Base-by-base conservation (phyloP, 2,888 invertebrate genomes). In the Leptopilina syphax region DNA sequence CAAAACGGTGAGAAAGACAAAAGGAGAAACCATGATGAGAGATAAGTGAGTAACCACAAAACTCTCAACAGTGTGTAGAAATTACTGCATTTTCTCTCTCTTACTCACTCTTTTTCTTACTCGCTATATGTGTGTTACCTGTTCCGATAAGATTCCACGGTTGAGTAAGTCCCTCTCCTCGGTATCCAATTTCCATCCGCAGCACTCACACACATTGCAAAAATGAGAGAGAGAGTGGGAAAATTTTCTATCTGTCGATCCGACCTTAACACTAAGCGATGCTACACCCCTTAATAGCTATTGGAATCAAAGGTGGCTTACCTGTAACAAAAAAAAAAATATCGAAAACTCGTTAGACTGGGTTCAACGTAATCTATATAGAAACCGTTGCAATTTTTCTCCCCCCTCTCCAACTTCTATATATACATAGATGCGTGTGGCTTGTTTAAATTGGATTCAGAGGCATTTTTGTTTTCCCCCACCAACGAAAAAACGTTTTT, bases 261-360 rank as follows among this genome's bases (percentile, higher is more conserved):
- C 70, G 54, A 70, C 70, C 54, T 70, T 70, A 34, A 70, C 13
- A 57, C 70, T 70, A 13, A 50, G 70, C 34, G 34, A 70, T 70
- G 70, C 70, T 57, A 34, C 70, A 70, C 54, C 54, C 44, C 54
- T 54, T 70, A 70, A 70, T 70, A n/a, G 70, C n/a, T 70, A 57
- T 27, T 70, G 54, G 54, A 70, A 70, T 54, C 54, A 34, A 70
- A 34, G 27, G 68, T 50, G 70, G n/a, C 27, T 70, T 70, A 70
- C 70, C 70, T 70, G 70, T 4, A 70, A 70, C 70, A 70, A 70
- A 70, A 50, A 70, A 70, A 50, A 50, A 54, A 70, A 70, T 57
- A 70, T 70, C 10, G 70, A 70, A 57, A 70, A 70, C 54, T 70
- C 34, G 57, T 70, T 57, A 70, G 70, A 70, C 54, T 34, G 34